Base-by-base conservation (phyloP, 2,888 invertebrate species). In the Tachina grossa region DNA sequence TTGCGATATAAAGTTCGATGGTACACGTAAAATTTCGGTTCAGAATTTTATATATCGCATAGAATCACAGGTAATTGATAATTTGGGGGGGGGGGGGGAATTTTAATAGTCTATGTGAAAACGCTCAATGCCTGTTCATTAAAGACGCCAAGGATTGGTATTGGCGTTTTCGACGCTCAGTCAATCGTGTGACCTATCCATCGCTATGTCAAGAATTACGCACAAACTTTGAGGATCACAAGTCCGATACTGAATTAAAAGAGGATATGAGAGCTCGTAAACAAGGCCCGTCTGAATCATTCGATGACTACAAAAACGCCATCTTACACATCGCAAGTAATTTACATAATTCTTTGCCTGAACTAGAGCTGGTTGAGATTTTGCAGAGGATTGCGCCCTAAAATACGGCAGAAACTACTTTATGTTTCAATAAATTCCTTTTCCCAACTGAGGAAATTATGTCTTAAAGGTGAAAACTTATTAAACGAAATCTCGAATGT, bases 31-130 rank as follows among this genome's bases (percentile, higher is more conserved):
- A n/a, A 9, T 61, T n/a, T 41, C 61, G 3, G 61, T 61, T 2
- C 41, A 41, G 6, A 61, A 61, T 61, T 61, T 61, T 41, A 61
- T 61, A 61, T 61, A 61, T 61, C 39, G 61, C 5, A 41, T 61
- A n/a, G 41, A 61, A 14, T 61, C 61, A 2, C n/a, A n/a, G 14
- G 41, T 41, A 41, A 9, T 61, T 41, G 41, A 61, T 41, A 61
- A 39, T n/a, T n/a, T 61, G 41, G 61, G 61, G n/a, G n/a, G n/a
- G n/a, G n/a, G n/a, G 41, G n/a, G 41, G 61, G 1, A 61, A 61
- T 61, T 61, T 61, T 41, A 41, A 61, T 41, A 3, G 39, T 41
- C 16, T 61, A 2, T 61, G 22, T 11, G 22, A 55, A 6, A 16
- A 45, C 10, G 10, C 10, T 45, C 45, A 45, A 45, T 45, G 45